phyloP scores from a whole-genome alignment of 2,113 vertebrate species.

The Vulpes vulpes region DNA sequence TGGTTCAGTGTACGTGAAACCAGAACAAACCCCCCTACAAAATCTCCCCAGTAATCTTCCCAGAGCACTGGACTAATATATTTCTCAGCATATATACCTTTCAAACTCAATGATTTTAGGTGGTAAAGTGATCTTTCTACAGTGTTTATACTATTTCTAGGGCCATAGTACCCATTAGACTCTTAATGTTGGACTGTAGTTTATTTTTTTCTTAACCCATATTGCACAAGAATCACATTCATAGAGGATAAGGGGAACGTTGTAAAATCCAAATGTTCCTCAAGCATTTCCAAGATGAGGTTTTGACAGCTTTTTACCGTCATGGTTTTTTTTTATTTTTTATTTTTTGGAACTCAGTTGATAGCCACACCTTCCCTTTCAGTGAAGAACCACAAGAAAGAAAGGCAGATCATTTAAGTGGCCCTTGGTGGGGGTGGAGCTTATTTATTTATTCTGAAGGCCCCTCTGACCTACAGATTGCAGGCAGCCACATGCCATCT shows the following conservation, averaged over 20 bases:
- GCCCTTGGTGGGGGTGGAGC: neutral
- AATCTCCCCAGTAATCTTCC: neutral
- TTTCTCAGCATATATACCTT: neutral
- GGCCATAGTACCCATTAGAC: neutral
- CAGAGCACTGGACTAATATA: neutral
- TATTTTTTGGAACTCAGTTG: neutral
- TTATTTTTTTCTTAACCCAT: neutral
- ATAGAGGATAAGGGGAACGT: neutral
- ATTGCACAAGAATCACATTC: neutral
- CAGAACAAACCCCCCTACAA: neutral
- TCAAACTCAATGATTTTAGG: neutral
- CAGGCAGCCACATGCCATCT: neutral
- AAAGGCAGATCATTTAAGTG: neutral
- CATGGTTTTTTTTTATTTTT: neutral
- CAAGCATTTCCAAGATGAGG: neutral
- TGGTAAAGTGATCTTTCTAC: neutral
- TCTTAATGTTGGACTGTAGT: neutral
- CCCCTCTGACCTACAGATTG: neutral
- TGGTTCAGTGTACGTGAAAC: neutral
- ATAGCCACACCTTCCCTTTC: neutral
- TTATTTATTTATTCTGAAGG: neutral
- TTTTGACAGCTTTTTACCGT: neutral
- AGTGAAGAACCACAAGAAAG: neutral
- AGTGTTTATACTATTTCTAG: neutral
- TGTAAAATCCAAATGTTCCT: neutral